Evolutionary conservation across 37 sponge, comb jelly and placozoan genomes (phyloP).

Genomic region (Ianthella basta): DNA sequence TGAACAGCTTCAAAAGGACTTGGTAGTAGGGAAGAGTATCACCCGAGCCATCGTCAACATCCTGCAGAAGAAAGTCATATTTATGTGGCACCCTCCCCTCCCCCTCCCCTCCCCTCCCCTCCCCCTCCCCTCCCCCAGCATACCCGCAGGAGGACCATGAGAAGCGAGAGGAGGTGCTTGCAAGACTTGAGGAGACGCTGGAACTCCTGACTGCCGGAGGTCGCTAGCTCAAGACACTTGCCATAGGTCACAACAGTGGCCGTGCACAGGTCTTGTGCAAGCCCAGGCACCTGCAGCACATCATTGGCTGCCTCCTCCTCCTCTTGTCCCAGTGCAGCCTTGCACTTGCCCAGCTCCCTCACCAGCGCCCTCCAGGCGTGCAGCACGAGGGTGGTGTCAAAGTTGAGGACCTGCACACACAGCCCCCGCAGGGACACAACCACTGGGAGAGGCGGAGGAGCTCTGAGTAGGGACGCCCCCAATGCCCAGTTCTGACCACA

Average conservation of each 20-base stretch:
- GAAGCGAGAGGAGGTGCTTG: slow-evolving; percentile 8
- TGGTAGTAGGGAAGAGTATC: slow-evolving; percentile 4
- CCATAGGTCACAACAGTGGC: background rate
- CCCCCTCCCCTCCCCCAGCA: no score
- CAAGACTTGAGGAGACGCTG: slow-evolving; percentile 8
- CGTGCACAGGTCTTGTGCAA: background rate
- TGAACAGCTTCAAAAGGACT: background rate
- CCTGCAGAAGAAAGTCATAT: background rate
- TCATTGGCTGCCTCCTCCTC: background rate
- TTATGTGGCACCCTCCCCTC: background rate
- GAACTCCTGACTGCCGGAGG: background rate
- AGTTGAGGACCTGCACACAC: background rate
- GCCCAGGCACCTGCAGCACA: background rate
- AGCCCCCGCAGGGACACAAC: background rate
- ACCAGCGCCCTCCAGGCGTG: background rate
- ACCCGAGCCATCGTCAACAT: slow-evolving; percentile 15
- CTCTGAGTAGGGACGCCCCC: no score
- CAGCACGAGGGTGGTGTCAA: slow-evolving; percentile 1
- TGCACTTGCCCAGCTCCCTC: background rate
- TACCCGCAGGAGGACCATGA: background rate
- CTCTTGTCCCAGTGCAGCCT: background rate
- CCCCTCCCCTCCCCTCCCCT: background rate
- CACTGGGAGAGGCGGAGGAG: no score
- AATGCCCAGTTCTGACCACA: no score
- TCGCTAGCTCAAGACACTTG: background rate